These are phyloP conservation scores for Masticophis lateralis DNA, from an alignment of 2,797 vertebrate species.

Conservation along the genomic window DNA sequence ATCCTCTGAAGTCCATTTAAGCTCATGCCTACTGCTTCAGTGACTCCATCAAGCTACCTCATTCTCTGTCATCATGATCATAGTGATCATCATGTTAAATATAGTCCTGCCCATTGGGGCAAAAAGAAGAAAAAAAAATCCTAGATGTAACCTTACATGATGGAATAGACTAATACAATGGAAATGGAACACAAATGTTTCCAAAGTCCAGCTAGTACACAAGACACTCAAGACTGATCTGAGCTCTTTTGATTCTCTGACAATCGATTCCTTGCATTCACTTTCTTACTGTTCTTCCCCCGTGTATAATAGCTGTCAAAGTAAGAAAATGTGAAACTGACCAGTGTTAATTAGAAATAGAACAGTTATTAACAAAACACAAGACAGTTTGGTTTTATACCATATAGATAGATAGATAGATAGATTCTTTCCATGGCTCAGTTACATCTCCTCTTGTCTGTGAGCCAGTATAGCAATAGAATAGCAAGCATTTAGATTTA, in stretches of 20 bases:
- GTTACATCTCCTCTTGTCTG: neutral
- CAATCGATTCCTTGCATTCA: neutral
- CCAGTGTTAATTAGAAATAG: neutral
- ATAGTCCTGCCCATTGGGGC: neutral
- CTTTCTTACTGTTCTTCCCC: neutral
- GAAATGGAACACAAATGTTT: neutral
- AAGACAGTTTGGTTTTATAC: neutral
- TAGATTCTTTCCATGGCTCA: neutral
- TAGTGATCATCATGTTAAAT: too few relatives aligned
- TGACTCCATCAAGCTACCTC: too few relatives aligned
- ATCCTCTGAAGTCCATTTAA: too few relatives aligned
- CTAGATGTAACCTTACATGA: neutral
- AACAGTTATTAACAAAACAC: neutral
- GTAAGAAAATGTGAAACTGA: neutral
- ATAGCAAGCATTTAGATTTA: neutral
- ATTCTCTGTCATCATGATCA: neutral
- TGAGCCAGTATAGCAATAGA: neutral
- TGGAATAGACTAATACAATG: neutral
- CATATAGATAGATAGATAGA: too few relatives aligned
- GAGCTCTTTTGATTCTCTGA: neutral
- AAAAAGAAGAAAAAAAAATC: neutral
- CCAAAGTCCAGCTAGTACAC: neutral
- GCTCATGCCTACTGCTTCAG: too few relatives aligned
- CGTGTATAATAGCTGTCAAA: neutral
- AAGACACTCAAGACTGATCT: neutral